Evolutionary conservation across 2,113 vertebrate genomes (phyloP), one percentile per base, ranked within the genome.

Genomic region (Redunca redunca): DNA sequence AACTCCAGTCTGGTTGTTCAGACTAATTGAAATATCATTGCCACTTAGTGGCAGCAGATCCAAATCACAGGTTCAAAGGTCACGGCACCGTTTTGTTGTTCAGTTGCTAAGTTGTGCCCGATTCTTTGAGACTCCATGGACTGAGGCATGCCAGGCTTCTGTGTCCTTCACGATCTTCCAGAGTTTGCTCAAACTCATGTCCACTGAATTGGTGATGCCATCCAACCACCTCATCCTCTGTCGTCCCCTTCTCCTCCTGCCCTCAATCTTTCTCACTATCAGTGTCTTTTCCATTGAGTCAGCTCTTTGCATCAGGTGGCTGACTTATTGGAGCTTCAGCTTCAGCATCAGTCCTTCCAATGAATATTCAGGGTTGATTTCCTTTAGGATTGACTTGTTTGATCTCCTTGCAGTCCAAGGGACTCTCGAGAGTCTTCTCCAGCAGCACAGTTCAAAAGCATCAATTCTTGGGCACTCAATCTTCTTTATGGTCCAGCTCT

Each of bases 61-160:
- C 67, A 93, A 96, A 94, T 95, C 96, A 71, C 83, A 98, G 87
- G 78, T 19, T 88, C 78, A 12, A 62, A 14, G 19, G 64, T 14
- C 15, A 7, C 19, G 10, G 9, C 3, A 0, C 43, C 7, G 71
- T 43, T 77, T 77, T 14, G 71, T 43, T 43, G 40, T 77, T 77
- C 40, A 43, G 36, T 77, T 77, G 71, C 71, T 77, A 43, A 77
- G 6, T 77, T 43, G 21, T 77, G 36, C 23, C 71, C 0, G 12
- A 43, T 5, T 43, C 36, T 26, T 77, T 26, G 71, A 43, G 12
- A 77, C 12, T 23, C 21, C 36, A 43, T 0, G 1, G 23, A 25
- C 23, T 77, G 71, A 0, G 7, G 71, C 71, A 43, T 0, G 23
- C 71, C 71, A 77, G 71, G 71, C 1, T 43, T 77, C 71, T 7